These are phyloP conservation scores for Pseudopipra pipra DNA, from an alignment of 2,113 vertebrate genomes.

Conservation along the genomic window DNA sequence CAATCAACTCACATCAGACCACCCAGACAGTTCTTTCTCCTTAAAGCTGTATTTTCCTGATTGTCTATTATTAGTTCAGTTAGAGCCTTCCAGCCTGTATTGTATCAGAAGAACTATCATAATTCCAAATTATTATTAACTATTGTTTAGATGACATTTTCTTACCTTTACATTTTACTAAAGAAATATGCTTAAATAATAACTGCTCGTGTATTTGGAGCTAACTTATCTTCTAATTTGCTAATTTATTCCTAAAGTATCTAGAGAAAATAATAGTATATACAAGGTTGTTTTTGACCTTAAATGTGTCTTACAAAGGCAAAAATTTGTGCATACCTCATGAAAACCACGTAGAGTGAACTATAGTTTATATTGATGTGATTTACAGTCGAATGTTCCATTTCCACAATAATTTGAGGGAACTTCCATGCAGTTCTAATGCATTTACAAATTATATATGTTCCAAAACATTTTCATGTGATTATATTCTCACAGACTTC, in stretches of 20 bases:
- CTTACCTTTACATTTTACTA: not conserved
- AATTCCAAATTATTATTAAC: not conserved
- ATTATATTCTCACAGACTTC: not conserved
- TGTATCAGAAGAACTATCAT: not conserved
- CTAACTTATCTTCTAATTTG: not conserved
- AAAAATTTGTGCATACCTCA: not conserved
- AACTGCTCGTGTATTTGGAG: not conserved
- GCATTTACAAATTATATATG: not conserved
- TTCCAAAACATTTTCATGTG: not conserved
- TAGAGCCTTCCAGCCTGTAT: not conserved
- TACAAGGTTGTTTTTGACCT: not conserved
- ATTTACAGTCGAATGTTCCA: not conserved
- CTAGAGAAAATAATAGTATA: not conserved
- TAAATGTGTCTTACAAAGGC: not conserved
- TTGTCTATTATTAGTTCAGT: not conserved
- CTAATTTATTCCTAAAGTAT: not conserved
- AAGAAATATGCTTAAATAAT: not conserved
- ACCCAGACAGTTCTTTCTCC: not conserved
- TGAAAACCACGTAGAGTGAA: not conserved
- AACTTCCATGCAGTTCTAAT: not conserved
- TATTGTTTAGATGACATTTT: not conserved
- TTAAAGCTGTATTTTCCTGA: not conserved
- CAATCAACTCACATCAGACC: not conserved
- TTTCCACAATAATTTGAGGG: slow-evolving; percentile 4
- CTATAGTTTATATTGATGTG: slow-evolving; percentile 9